Evolutionary conservation across 2,888 invertebrate genomes (phyloP).

Genomic region (Ectemnius lituratus): DNA sequence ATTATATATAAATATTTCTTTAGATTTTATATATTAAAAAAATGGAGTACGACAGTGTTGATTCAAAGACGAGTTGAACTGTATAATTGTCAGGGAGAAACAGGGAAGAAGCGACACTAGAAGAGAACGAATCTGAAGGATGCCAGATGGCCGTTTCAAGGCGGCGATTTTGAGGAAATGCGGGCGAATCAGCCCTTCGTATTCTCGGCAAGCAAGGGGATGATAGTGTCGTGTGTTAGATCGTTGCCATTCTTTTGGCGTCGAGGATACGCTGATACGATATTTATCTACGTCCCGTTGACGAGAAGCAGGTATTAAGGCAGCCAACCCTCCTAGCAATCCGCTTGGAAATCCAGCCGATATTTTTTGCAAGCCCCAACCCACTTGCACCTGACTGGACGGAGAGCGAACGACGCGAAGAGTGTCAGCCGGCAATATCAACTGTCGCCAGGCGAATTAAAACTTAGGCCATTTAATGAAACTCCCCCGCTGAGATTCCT

Average conservation of each 20-base stretch:
- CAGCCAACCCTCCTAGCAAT: background rate
- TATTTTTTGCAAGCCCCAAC: constrained; percentile 8
- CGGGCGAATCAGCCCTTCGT: background rate
- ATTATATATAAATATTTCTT: too few relatives aligned
- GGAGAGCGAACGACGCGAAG: background rate
- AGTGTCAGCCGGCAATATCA: background rate
- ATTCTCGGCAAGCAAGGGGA: background rate
- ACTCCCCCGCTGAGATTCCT: background rate
- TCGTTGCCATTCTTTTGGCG: constrained; percentile 43
- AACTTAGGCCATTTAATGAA: constrained; percentile 1
- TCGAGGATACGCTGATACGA: constrained; percentile 26
- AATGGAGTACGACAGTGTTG: too few relatives aligned
- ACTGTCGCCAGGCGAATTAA: constrained; percentile 6
- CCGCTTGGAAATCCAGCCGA: constrained; percentile 10
- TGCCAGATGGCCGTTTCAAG: constrained; percentile 33
- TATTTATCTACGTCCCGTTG: constrained; percentile 44
- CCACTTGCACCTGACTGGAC: background rate
- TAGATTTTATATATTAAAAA: too few relatives aligned
- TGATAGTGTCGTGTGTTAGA: constrained; percentile 19
- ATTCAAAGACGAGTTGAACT: too few relatives aligned
- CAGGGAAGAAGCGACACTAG: constrained; percentile 20
- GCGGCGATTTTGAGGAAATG: constrained; percentile 38
- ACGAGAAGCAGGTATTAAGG: constrained; percentile 27
- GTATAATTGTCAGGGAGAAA: too few relatives aligned
- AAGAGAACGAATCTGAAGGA: constrained; percentile 35